Percentiles rank a stretch among this genome's conserved stretches.
phyloP scores from a whole-genome alignment of 2,113 vertebrate species.

The Nothoprocta perdicaria region DNA sequence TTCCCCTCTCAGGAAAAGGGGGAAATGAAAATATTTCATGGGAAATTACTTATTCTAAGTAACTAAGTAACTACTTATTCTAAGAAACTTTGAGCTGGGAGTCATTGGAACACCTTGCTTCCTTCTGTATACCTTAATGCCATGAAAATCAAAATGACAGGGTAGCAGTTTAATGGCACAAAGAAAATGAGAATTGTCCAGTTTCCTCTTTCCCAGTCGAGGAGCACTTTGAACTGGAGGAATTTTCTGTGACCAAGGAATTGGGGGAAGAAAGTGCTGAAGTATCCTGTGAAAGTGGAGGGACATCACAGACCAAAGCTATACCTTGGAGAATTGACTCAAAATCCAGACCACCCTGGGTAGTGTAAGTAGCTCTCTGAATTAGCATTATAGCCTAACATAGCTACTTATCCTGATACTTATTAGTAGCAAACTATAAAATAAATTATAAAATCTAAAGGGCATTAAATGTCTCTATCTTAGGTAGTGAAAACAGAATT shows the following conservation, averaged over 20 bases:
- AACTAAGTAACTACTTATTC: no score
- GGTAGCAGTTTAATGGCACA: background rate
- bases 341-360: background rate
- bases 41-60: background rate
- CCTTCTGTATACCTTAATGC: background rate
- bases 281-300: background rate
- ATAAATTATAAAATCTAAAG: conserved; percentile 45
- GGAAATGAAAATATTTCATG: background rate
- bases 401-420: conserved; percentile 6
- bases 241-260: background rate
- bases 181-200: background rate
- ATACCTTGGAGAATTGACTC: background rate
- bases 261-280: background rate
- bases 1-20: background rate
- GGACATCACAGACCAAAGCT: background rate
- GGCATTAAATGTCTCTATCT: conserved; percentile 27
- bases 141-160: background rate
- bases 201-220: background rate
- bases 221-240: background rate
- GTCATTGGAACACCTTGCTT: background rate
- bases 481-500: background rate
- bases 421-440: conserved; percentile 57
- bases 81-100: background rate
- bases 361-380: background rate
- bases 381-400: conserved; percentile 6